Evolutionary conservation across 2,113 vertebrate genomes (phyloP), one percentile per base, ranked within the genome.

Genomic region (Halcyon senegalensis): DNA sequence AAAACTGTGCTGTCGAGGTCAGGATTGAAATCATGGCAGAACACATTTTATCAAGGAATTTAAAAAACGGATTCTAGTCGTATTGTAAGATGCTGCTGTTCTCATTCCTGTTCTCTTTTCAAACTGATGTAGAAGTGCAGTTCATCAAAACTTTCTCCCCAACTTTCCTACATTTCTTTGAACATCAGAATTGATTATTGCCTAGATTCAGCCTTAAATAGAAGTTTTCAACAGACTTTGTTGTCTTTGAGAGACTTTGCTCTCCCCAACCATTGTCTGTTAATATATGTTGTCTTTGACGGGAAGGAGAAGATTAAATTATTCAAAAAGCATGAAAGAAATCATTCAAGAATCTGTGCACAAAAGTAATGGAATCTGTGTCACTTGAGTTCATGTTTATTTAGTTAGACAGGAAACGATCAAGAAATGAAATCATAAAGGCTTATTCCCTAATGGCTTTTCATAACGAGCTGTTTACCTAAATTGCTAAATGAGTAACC

Each of bases 381-480:
- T 95, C 95, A 87, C 85, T 97, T 83, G 64, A 95, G 90, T 97
- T 96, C 89, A 92, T 94, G 91, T 95, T 95, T 96, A 44, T 87
- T 97, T 95, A 89, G 92, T 95, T 93, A 90, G 94, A 96, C 88
- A 96, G 97, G 96, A 97, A 97, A 84, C 33, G 43, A 94, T 84
- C 72, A 90, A 93, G 90, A 93, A 96, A 91, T 97, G 94, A 97
- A 97, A 95, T 95, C 93, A 97, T 96, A 84, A 94, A 96, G 70
- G 21, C 94, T 93, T 93, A 92, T 87, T 97, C 96, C 94, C 87
- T 67, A 39, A 44, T 84, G 96, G 81, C 48, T 95, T 93, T 81
- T 92, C 81, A 76, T 96, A 95, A 93, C 3, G 1, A 88, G 70
- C 93, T 97, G 94, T 97, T 96, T 97, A 96, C 86, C 94, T 97